phyloP scores from a whole-genome alignment of 2,888 invertebrate genomes.

The Lacanobia oleracea region DNA sequence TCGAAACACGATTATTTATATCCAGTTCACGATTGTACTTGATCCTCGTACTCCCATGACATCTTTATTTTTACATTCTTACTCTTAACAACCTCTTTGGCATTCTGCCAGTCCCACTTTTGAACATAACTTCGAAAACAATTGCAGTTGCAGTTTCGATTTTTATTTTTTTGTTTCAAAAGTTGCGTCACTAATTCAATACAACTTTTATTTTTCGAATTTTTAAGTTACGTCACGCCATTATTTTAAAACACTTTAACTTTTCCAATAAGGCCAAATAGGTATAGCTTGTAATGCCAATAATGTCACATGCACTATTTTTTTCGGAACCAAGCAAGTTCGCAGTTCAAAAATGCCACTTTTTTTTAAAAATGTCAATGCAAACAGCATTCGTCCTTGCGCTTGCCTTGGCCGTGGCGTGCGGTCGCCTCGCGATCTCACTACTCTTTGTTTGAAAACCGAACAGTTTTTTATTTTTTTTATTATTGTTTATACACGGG shows the following conservation, averaged over 20 bases:
- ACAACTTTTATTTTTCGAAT: constrained; percentile 27
- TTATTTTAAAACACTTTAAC: constrained; percentile 29
- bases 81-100: constrained; percentile 45
- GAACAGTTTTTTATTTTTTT: constrained; percentile 75
- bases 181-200: constrained; percentile 15
- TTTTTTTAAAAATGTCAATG: constrained; percentile 64
- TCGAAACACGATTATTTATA: constrained; percentile 35
- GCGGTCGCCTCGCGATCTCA: constrained; percentile 80
- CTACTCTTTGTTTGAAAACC: constrained; percentile 86
- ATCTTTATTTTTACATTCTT: constrained; percentile 63
- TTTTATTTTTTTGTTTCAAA: too few relatives aligned
- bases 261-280: background rate
- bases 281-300: background rate
- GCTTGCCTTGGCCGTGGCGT: constrained; percentile 84
- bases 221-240: background rate
- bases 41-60: constrained; percentile 71
- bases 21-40: constrained; percentile 56
- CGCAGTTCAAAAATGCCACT: constrained; percentile 35
- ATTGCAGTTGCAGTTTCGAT: too few relatives aligned
- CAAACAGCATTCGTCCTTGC: constrained; percentile 80
- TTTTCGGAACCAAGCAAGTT: constrained; percentile 32
- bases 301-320: constrained; percentile 36
- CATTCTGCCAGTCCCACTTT: constrained; percentile 43
- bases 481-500: constrained; percentile 79
- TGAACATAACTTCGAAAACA: constrained; percentile 39